Evolutionary conservation across 1,140 invertebrate species (phyloP).

Genomic region (Pachypeltis micranthus): DNA sequence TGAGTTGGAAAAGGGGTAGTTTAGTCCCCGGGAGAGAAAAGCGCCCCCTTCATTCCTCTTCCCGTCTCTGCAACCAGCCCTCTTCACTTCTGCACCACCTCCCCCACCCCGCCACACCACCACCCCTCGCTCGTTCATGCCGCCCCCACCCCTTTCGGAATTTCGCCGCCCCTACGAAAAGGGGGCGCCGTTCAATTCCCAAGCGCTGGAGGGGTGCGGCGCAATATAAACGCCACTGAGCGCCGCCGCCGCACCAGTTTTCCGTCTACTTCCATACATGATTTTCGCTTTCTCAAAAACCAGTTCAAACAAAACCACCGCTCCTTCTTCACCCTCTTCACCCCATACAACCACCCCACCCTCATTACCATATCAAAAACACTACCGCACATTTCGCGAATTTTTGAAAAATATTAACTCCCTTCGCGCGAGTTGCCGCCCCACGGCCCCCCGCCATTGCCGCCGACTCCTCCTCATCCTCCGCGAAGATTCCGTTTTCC

Average conservation of each 20-base stretch:
- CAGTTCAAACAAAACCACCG: neutral
- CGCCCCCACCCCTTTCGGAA: neutral
- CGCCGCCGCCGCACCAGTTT: neutral
- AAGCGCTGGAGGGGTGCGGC: constrained; percentile 3
- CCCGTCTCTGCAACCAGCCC: neutral
- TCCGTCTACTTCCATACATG: neutral
- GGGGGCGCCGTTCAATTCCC: neutral
- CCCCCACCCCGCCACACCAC: neutral
- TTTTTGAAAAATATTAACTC: too few species aligned
- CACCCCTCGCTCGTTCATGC: neutral
- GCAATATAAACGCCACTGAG: neutral
- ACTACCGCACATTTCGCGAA: too few species aligned
- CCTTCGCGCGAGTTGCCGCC: too few species aligned
- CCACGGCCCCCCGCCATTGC: too few species aligned
- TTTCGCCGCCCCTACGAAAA: neutral
- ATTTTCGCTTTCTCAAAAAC: neutral
- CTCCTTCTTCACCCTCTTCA: too few species aligned
- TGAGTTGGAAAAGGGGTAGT: neutral
- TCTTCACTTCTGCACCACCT: neutral
- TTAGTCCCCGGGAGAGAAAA: neutral
- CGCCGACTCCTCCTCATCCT: too few species aligned
- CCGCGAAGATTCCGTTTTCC: too few species aligned
- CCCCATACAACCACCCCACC: too few species aligned
- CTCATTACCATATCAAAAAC: too few species aligned
- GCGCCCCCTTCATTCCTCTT: neutral